A percentile compares a stretch with the other conserved stretches of the same genome.
These are phyloP conservation scores for Rhogogaster chlorosoma DNA, from an alignment of 2,888 invertebrate genomes.

Conservation along the genomic window DNA sequence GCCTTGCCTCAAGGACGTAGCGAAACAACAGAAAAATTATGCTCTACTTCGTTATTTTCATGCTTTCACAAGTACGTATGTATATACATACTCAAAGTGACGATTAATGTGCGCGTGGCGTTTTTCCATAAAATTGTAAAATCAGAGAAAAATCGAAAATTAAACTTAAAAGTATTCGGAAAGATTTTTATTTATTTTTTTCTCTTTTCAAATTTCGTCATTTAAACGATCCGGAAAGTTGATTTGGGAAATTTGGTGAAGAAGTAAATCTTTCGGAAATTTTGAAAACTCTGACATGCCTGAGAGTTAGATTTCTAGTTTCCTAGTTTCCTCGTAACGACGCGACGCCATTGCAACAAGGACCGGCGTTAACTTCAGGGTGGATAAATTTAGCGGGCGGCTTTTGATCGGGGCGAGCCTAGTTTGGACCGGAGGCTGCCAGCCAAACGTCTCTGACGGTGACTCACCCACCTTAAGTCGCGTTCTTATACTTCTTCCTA, in stretches of 20 bases:
- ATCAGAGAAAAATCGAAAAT: too few relatives aligned
- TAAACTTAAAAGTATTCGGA: too few relatives aligned
- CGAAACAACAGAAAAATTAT: neutral
- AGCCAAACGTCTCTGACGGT: constrained; percentile 69
- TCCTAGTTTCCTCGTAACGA: constrained; percentile 33
- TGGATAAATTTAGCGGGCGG: constrained; percentile 69
- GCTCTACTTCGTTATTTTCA: neutral
- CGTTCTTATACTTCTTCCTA: constrained; percentile 65
- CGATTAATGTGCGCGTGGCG: too few relatives aligned
- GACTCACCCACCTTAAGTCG: constrained; percentile 65
- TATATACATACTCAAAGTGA: neutral
- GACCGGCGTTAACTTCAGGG: constrained; percentile 54
- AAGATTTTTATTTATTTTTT: too few relatives aligned
- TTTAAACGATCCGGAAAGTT: too few relatives aligned
- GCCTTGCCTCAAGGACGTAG: constrained; percentile 5
- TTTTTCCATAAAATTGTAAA: too few relatives aligned
- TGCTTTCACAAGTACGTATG: too few relatives aligned
- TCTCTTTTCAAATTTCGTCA: too few relatives aligned
- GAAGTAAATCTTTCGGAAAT: neutral
- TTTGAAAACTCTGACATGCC: neutral
- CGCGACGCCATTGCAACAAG: constrained; percentile 54
- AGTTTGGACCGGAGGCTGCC: constrained; percentile 72
- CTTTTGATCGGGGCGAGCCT: constrained; percentile 72
- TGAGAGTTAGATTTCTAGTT: neutral
- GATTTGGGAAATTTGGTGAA: too few relatives aligned